Conservation (phyloP, 2,113 vertebrate species). For the Cacatua alba region DNA sequence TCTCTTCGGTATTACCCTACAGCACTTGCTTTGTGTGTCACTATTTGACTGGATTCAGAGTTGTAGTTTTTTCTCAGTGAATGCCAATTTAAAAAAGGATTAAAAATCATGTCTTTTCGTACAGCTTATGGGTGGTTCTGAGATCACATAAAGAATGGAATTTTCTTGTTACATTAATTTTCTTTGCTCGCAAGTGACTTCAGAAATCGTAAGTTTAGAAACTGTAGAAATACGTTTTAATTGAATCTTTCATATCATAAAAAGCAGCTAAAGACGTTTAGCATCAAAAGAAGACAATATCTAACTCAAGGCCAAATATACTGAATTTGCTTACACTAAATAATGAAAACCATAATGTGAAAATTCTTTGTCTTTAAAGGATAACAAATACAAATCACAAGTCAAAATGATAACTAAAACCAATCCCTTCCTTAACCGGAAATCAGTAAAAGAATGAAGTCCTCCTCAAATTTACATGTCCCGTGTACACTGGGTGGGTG, state of each 20-base stretch:
- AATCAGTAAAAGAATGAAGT: background rate
- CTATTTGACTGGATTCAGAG: background rate
- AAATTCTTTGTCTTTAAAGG: constrained; percentile 25
- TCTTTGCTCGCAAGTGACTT: background rate
- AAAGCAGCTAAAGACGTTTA: background rate
- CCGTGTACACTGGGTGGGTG: background rate
- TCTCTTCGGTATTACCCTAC: background rate
- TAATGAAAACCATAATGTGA: constrained; percentile 29
- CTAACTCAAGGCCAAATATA: constrained; percentile 23
- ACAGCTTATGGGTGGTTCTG: background rate
- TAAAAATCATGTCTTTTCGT: background rate
- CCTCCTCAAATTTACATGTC: background rate
- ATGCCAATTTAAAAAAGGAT: background rate
- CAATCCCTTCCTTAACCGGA: background rate
- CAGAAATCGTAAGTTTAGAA: background rate
- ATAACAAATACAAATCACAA: constrained; percentile 28
- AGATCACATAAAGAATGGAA: background rate
- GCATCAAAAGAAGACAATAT: constrained; percentile 3
- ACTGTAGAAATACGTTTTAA: background rate
- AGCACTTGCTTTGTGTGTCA: background rate
- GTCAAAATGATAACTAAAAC: background rate
- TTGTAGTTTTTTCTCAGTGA: background rate
- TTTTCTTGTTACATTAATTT: background rate
- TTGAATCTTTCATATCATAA: background rate
- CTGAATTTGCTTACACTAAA: background rate